Percentiles rank a stretch among this genome's conserved stretches.
phyloP scores from a whole-genome alignment of 2,113 vertebrate species.

The Vulpes vulpes region DNA sequence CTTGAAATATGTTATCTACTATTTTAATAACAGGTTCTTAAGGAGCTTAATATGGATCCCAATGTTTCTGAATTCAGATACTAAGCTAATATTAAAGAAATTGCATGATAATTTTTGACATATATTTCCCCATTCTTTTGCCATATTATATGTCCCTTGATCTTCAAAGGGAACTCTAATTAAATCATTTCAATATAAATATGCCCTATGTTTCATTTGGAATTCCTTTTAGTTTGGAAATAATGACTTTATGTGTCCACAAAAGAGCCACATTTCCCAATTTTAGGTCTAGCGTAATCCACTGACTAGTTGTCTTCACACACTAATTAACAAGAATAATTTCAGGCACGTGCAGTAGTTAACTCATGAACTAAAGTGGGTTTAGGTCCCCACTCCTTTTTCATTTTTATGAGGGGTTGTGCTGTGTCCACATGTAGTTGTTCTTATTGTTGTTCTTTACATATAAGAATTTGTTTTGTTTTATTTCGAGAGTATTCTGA shows the following conservation, averaged over 20 bases:
- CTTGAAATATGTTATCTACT: neutral
- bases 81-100: neutral
- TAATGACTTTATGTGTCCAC: neutral
- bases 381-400: neutral
- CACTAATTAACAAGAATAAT: neutral
- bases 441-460: neutral
- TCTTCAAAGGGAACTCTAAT: neutral
- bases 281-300: neutral
- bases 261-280: neutral
- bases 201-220: neutral
- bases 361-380: neutral
- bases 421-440: rapidly evolving
- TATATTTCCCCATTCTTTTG: neutral
- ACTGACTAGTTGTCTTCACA: neutral
- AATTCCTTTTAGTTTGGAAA: neutral
- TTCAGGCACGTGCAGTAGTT: neutral
- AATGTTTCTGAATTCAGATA: neutral
- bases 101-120: neutral
- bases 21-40: neutral
- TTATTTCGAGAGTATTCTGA: neutral
- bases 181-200: neutral
- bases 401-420: neutral
- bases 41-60: neutral
- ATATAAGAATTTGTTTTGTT: neutral
- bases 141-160: neutral